Percentiles rank a stretch among this genome's conserved stretches.
phyloP scores from a whole-genome alignment of 2,888 invertebrate genomes.

The Stratiomys singularior region DNA sequence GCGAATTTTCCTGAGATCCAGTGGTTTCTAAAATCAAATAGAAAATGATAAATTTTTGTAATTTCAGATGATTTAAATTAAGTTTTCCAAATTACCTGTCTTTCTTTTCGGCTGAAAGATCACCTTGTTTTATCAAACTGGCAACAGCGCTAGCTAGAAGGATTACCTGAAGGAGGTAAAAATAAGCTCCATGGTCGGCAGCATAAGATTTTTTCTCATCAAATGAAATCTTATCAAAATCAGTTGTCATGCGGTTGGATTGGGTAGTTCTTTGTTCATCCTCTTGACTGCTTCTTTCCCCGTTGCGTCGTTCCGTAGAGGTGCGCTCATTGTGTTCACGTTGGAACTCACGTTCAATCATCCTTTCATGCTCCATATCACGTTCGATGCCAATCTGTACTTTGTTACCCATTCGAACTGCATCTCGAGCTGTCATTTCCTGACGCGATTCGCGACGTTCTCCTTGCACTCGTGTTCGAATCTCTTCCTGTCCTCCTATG shows the following conservation, averaged over 20 bases:
- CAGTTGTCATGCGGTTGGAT: too few species aligned
- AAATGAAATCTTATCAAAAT: too few species aligned
- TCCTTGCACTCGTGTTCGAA: too few species aligned
- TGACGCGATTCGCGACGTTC: not conserved
- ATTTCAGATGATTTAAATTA: not conserved
- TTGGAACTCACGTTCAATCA: too few species aligned
- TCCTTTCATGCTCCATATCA: too few species aligned
- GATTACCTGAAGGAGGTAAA: constrained; percentile 17
- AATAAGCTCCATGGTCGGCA: not conserved
- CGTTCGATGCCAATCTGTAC: not conserved
- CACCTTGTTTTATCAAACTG: not conserved
- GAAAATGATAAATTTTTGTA: not conserved
- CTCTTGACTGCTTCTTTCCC: too few species aligned
- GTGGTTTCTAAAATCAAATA: constrained; percentile 17
- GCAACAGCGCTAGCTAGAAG: constrained; percentile 4
- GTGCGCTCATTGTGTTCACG: too few species aligned
- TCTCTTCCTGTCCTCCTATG: too few species aligned
- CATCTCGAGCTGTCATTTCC: not conserved
- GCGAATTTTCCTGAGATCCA: constrained; percentile 11
- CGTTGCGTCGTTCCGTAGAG: too few species aligned
- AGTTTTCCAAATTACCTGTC: constrained; percentile 6
- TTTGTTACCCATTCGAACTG: not conserved
- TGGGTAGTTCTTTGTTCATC: too few species aligned
- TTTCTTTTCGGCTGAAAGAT: not conserved
- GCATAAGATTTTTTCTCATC: not conserved